Evolutionary conservation across 1,140 invertebrate genomes (phyloP).

Genomic region (Cheumatopsyche charites): DNA sequence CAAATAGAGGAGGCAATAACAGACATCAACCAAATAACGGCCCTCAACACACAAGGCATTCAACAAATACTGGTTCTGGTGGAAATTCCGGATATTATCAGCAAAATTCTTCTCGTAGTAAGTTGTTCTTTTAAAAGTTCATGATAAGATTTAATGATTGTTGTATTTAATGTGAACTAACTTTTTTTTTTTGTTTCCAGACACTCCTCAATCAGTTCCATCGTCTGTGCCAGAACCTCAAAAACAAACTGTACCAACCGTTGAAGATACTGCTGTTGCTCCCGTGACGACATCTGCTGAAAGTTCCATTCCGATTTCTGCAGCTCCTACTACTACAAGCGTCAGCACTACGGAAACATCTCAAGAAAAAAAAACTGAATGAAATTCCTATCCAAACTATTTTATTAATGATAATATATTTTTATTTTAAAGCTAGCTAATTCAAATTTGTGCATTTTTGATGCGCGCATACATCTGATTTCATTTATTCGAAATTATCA

Average conservation of each 20-base stretch:
- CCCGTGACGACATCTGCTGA: slow-evolving; percentile 46
- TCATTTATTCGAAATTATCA: background rate
- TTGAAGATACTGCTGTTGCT: slow-evolving; percentile 45
- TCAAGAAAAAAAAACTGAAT: slow-evolving; percentile 29
- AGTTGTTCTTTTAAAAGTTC: slow-evolving; percentile 11
- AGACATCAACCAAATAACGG: slow-evolving; percentile 40
- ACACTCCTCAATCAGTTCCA: slow-evolving; percentile 9
- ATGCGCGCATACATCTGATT: background rate
- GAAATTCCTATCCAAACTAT: background rate
- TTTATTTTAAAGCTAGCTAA: background rate
- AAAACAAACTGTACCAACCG: slow-evolving; percentile 42
- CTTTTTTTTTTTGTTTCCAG: background rate
- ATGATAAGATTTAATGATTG: too few species aligned
- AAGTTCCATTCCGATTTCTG: slow-evolving; percentile 50
- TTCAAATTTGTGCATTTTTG: too few species aligned
- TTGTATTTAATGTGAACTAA: too few species aligned
- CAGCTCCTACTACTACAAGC: slow-evolving; percentile 48
- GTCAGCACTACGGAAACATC: slow-evolving; percentile 52
- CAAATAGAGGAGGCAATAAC: slow-evolving; percentile 41
- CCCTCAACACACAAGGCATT: slow-evolving; percentile 27
- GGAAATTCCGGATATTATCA: slow-evolving; percentile 36
- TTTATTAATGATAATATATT: background rate
- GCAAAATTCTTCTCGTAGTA: slow-evolving; percentile 41
- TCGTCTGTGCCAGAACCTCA: slow-evolving; percentile 3
- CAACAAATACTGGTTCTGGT: slow-evolving; percentile 11